These are phyloP conservation scores for Pituophis catenifer DNA, from an alignment of 2,113 vertebrate genomes.

Conservation along the genomic window DNA sequence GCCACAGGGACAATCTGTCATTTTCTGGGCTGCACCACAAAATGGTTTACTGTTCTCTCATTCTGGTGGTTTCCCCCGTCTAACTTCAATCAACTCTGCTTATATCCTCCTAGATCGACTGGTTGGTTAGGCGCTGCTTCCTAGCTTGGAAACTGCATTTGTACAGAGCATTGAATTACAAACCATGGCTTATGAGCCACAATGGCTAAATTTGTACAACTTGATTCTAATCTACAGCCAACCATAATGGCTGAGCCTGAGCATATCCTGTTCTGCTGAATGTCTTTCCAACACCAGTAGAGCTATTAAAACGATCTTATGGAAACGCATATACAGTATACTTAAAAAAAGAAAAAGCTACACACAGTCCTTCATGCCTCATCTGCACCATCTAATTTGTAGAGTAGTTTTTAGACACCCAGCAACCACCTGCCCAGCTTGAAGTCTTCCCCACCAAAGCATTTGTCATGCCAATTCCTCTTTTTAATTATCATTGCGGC, in stretches of 20 bases:
- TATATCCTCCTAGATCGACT: neutral
- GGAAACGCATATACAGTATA: neutral
- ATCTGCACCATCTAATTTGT: conserved; percentile 64
- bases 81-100: neutral
- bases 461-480: conserved; percentile 54
- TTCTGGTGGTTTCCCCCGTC: neutral
- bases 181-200: neutral
- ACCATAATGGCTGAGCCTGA: neutral
- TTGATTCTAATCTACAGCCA: neutral
- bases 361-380: conserved; percentile 37
- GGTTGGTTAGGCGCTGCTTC: neutral
- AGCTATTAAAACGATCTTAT: conserved; percentile 23
- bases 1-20: neutral
- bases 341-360: conserved; percentile 13
- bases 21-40: neutral
- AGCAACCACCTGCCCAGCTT: conserved; percentile 54
- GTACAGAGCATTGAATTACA: neutral
- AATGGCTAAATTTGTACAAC: neutral
- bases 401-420: conserved; percentile 61
- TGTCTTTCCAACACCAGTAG: neutral
- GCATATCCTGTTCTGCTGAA: neutral
- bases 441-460: conserved; percentile 58
- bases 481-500: conserved; percentile 72
- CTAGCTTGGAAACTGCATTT: neutral
- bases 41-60: neutral